Evolutionary conservation across 2,888 invertebrate species (phyloP).

Genomic region (Drosophila percnosoma): DNA sequence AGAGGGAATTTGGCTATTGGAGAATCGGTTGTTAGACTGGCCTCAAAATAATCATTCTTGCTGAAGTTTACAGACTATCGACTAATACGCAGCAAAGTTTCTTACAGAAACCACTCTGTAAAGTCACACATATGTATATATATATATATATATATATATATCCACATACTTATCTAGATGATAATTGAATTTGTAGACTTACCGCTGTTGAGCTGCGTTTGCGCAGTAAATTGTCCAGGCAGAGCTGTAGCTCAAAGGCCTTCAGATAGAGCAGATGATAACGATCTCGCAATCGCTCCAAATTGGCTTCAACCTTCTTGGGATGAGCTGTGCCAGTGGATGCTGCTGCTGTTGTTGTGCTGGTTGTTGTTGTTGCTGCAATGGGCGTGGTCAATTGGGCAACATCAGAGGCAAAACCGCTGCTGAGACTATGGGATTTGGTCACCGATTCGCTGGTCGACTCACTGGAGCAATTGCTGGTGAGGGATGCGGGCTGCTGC

Average conservation of each 20-base stretch:
- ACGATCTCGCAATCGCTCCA: slow-evolving; percentile 90
- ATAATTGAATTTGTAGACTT: slow-evolving; percentile 74
- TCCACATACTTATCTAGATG: not conserved
- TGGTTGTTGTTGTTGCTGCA: slow-evolving; percentile 32
- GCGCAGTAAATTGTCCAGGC: slow-evolving; percentile 92
- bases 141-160: not conserved
- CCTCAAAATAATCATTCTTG: too few relatives aligned
- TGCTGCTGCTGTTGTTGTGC: slow-evolving; percentile 35
- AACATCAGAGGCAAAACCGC: slow-evolving; percentile 71
- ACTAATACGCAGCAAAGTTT: not conserved
- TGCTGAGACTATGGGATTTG: slow-evolving; percentile 71
- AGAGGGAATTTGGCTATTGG: fast-evolving
- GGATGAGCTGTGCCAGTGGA: slow-evolving; percentile 40
- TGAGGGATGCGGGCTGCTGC: slow-evolving; percentile 69
- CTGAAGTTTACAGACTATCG: too few relatives aligned
- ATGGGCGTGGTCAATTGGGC: slow-evolving; percentile 40
- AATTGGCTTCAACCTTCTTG: slow-evolving; percentile 83
- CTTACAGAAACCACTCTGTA: not conserved
- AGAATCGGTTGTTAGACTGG: not conserved
- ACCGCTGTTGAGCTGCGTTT: slow-evolving; percentile 88
- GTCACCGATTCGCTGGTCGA: slow-evolving; percentile 71
- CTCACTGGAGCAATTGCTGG: slow-evolving; percentile 77
- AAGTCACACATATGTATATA: not conserved
- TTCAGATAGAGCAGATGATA: slow-evolving; percentile 96
- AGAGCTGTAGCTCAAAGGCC: slow-evolving; percentile 96